Evolutionary conservation across 2,113 vertebrate species (phyloP).

Genomic region (Leucoraja erinaceus): DNA sequence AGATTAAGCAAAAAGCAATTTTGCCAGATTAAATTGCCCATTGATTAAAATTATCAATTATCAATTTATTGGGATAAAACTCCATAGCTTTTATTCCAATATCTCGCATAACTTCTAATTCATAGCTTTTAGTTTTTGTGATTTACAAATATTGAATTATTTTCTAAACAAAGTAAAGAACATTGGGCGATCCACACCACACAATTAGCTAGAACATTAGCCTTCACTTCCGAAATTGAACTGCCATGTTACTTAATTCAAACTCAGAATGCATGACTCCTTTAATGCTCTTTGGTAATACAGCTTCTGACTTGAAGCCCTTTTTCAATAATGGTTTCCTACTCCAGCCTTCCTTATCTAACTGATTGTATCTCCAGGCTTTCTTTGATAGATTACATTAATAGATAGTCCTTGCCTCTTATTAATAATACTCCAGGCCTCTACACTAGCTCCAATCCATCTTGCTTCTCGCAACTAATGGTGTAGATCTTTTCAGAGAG

Average conservation of each 20-base stretch:
- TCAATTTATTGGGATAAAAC: neutral
- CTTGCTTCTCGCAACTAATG: neutral
- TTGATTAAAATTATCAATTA: neutral
- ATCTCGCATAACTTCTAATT: neutral
- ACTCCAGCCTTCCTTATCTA: conserved; percentile 4
- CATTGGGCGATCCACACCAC: neutral
- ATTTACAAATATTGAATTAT: neutral
- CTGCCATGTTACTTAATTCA: neutral
- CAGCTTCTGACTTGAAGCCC: conserved; percentile 4
- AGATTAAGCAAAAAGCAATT: neutral
- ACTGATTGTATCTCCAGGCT: conserved; percentile 21
- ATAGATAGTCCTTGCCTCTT: conserved; percentile 4
- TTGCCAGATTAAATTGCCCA: neutral
- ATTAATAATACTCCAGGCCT: neutral
- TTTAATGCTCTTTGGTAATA: neutral
- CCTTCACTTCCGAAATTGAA: neutral
- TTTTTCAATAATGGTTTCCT: neutral
- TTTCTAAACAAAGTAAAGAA: neutral
- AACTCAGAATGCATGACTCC: neutral
- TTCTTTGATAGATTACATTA: conserved; percentile 19
- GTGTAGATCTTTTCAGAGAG: conserved; percentile 9
- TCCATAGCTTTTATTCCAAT: no score
- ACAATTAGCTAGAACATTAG: conserved; percentile 11
- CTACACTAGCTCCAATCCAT: neutral
- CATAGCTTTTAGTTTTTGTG: neutral